Conservation (phyloP, 2,888 invertebrate genomes). For the Ophioninae sp. region DNA sequence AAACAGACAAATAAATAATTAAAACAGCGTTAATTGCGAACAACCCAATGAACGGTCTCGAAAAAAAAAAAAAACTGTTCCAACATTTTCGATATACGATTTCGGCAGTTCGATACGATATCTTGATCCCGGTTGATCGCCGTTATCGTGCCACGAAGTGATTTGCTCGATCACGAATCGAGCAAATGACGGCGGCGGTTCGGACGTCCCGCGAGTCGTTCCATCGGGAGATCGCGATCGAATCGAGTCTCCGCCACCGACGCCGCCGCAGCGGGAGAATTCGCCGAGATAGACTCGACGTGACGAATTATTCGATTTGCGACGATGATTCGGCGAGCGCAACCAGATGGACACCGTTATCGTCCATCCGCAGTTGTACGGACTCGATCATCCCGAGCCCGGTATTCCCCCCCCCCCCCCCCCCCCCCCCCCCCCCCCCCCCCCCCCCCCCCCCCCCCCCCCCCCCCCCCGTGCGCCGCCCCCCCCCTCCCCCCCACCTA, state of each 20-base stretch:
- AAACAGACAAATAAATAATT: too few relatives aligned
- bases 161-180: conserved; percentile 19
- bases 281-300: conserved; percentile 34
- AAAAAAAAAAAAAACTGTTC: too few relatives aligned
- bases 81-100: too few relatives aligned
- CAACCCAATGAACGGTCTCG: too few relatives aligned
- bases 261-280: conserved; percentile 25
- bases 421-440: background rate
- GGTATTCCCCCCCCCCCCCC: conserved; percentile 27
- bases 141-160: background rate
- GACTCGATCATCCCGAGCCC: conserved; percentile 24
- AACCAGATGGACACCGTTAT: conserved; percentile 74
- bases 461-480: too few relatives aligned
- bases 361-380: conserved; percentile 61
- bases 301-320: conserved; percentile 68
- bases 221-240: conserved; percentile 43
- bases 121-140: background rate
- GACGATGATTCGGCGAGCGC: conserved; percentile 73
- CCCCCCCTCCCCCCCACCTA: too few relatives aligned
- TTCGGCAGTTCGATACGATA: too few relatives aligned
- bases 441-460: background rate
- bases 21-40: too few relatives aligned
- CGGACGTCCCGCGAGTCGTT: conserved; percentile 5
- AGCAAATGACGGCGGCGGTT: conserved; percentile 21
- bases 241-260: conserved; percentile 16